A percentile compares a stretch with the other conserved stretches of the same genome.
Conservation (phyloP, 2,113 vertebrate genomes). For the Mobula birostris region DNA sequence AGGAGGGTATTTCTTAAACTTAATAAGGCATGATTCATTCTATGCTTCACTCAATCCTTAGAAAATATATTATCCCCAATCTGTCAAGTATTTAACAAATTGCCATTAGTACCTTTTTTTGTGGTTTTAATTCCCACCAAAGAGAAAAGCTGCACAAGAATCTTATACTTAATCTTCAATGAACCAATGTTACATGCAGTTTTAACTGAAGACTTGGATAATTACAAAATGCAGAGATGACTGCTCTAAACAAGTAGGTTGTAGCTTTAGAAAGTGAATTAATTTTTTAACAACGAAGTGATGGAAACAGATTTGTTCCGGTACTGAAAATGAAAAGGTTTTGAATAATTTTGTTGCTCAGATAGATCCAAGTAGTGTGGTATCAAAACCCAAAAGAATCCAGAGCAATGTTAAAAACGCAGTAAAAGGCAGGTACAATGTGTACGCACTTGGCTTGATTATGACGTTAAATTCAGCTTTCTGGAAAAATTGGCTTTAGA, state of each 20-base stretch:
- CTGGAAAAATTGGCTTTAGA: conserved; percentile 75
- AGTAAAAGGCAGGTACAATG: conserved; percentile 55
- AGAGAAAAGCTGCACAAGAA: neutral
- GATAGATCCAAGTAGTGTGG: conserved; percentile 1
- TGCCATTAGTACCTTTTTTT: neutral
- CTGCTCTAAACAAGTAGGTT: neutral
- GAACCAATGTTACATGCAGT: neutral
- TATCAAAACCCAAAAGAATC: conserved; percentile 47
- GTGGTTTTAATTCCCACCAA: neutral
- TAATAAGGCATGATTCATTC: neutral
- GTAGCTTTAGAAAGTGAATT: neutral
- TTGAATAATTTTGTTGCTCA: neutral
- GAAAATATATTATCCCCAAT: neutral
- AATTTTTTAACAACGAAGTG: neutral
- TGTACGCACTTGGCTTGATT: conserved; percentile 87
- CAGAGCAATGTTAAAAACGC: conserved; percentile 59
- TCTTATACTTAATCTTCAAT: neutral
- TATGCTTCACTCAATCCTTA: too few relatives aligned
- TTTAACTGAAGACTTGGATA: neutral
- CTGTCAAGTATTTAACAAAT: neutral
- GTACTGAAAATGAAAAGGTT: neutral
- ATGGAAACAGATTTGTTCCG: neutral
- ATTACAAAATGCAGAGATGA: neutral
- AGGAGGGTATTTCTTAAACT: neutral
- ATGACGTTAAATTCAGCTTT: conserved; percentile 70